These are phyloP conservation scores for Coptotermes formosanus DNA, from an alignment of 1,140 invertebrate genomes.

Conservation along the genomic window DNA sequence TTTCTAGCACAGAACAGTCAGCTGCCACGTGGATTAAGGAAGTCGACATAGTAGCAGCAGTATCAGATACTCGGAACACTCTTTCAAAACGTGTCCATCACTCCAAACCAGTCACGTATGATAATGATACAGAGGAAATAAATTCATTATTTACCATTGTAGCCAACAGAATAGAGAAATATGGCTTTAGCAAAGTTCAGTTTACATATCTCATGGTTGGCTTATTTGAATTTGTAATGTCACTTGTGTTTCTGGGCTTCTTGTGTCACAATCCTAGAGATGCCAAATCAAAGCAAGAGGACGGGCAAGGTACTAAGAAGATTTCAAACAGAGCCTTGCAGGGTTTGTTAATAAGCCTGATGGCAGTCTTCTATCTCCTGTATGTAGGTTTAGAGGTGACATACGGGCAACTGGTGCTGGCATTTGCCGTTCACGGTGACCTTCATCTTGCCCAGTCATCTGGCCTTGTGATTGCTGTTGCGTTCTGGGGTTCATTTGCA, in stretches of 20 bases:
- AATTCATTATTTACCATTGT: conserved; percentile 33
- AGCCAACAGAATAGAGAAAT: conserved; percentile 39
- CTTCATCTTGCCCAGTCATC: conserved; percentile 42
- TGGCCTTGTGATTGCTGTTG: conserved; percentile 47
- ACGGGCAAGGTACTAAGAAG: conserved; percentile 33
- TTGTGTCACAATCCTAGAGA: conserved; percentile 46
- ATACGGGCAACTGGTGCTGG: conserved; percentile 50
- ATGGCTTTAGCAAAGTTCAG: conserved; percentile 49
- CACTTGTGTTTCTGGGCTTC: conserved; percentile 48
- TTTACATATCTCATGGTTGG: conserved; percentile 51
- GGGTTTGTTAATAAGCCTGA: conserved; percentile 43
- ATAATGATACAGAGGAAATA: conserved; percentile 40
- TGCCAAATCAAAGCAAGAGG: conserved; percentile 40
- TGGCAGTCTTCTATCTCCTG: conserved; percentile 50
- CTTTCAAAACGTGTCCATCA: conserved; percentile 23
- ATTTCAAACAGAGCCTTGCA: conserved; percentile 37
- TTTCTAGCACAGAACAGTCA: background rate
- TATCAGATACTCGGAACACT: background rate
- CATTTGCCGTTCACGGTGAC: conserved; percentile 45
- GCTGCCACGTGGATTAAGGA: background rate
- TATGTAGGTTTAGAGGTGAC: conserved; percentile 51
- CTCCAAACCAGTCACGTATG: conserved; percentile 40
- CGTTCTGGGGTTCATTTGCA: conserved; percentile 54
- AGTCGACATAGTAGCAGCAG: background rate
- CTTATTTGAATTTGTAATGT: conserved; percentile 46